phyloP scores from a whole-genome alignment of 2,113 vertebrate species.

The Callopanchax toddi region DNA sequence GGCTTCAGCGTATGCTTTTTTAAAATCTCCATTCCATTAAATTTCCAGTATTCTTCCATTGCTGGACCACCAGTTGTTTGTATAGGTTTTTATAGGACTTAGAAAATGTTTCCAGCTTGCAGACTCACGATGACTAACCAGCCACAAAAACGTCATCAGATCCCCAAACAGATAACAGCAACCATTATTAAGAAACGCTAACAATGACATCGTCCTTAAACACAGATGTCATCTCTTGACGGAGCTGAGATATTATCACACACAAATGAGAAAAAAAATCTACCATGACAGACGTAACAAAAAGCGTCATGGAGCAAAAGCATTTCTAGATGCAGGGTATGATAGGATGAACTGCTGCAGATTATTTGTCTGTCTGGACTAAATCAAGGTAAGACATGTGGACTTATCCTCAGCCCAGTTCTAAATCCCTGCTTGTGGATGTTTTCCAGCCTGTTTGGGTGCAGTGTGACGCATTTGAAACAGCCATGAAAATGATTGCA shows the following conservation, averaged over 20 bases:
- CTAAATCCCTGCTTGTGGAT: slow-evolving; percentile 48
- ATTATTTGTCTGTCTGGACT: slow-evolving; percentile 34
- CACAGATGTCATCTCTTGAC: slow-evolving; percentile 48
- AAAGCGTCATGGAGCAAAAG: slow-evolving; percentile 25
- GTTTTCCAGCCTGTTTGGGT: slow-evolving; percentile 59
- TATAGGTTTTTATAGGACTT: slow-evolving; percentile 4
- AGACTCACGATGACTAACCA: slow-evolving; percentile 48
- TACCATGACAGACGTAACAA: slow-evolving; percentile 13
- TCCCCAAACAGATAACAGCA: slow-evolving; percentile 45
- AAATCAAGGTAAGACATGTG: slow-evolving; percentile 37
- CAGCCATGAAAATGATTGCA: slow-evolving; percentile 62
- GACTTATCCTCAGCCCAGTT: slow-evolving; percentile 13
- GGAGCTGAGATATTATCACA: slow-evolving; percentile 29
- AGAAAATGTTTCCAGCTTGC: slow-evolving; percentile 25
- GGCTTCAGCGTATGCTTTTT: slow-evolving; percentile 1
- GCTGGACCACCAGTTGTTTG: slow-evolving; percentile 1
- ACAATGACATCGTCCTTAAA: slow-evolving; percentile 43
- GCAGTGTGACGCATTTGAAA: slow-evolving; percentile 69
- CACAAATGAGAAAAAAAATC: neutral
- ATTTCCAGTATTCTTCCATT: slow-evolving; percentile 7
- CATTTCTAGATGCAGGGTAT: slow-evolving; percentile 21
- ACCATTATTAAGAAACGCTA: slow-evolving; percentile 32
- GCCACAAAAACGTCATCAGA: slow-evolving; percentile 48
- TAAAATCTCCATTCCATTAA: slow-evolving; percentile 8
- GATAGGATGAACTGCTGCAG: slow-evolving; percentile 29